Base-by-base conservation (phyloP, 2,113 vertebrate genomes). In the Sclerurus mexicanus region DNA sequence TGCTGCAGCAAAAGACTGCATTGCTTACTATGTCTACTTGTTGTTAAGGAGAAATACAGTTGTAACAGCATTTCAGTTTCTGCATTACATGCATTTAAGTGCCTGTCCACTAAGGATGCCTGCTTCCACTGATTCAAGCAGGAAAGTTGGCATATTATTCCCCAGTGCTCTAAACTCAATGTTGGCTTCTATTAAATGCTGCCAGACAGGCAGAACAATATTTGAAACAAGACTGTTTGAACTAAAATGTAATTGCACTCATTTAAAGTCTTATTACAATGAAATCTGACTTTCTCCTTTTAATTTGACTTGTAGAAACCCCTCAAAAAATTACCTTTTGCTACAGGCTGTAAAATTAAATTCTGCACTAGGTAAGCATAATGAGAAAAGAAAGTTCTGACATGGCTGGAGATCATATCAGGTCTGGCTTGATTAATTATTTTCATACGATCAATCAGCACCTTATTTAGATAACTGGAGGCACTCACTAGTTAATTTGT, bases 391-490 rank as follows among this genome's bases (percentile, higher is more conserved):
- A 97, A 97, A 95, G 56, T 94, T 97, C 80, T 96, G 86, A 96
- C 79, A 84, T 89, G 63, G 47, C 76, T 98, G 83, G 89, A 97
- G 97, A 98, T 97, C 89, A 94, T 97, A 97, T 95, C 89, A 96
- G 84, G 40, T 87, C 96, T 93, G 83, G 53, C 87, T 86, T 96
- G 85, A 96, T 97, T 97, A 97, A 94, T 97, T 97, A 94, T 97
- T 97, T 98, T 88, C 82, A 92, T 87, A 91, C 33, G 24, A 95
- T 97, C 81, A 91, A 95, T 97, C 80, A 95, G 76, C 63, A 93
- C 81, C 71, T 96, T 97, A 97, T 97, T 98, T 97, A 95, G 94
- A 97, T 96, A 97, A 97, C 72, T 59, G 95, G 94, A 97, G 97
- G 96, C 93, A 95, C 44, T 88, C 39, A 80, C 87, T 93, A 68